Percentiles rank a stretch among this genome's conserved stretches.
Evolutionary conservation across 1,140 invertebrate species (phyloP).

Genomic region (Harpegnathos saltator): DNA sequence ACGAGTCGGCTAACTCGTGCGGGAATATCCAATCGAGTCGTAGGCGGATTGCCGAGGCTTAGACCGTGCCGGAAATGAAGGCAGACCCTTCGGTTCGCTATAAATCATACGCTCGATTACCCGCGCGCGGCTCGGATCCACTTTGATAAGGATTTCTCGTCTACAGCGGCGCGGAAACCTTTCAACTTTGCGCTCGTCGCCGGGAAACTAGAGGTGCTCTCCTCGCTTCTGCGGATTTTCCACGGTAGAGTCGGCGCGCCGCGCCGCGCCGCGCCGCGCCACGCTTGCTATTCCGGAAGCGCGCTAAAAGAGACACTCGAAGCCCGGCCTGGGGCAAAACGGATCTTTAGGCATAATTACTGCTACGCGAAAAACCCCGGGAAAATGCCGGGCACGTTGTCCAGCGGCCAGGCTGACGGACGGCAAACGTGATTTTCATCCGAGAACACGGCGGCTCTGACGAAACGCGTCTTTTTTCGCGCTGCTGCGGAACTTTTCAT

Average conservation of each 20-base stretch:
- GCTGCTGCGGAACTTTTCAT: conserved; percentile 37
- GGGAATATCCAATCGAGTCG: conserved; percentile 55
- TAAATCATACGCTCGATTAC: conserved; percentile 76
- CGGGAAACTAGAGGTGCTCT: conserved; percentile 44
- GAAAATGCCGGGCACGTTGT: conserved; percentile 65
- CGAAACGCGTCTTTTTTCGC: conserved; percentile 55
- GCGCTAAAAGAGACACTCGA: conserved; percentile 60
- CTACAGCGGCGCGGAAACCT: conserved; percentile 2
- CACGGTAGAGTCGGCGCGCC: neutral
- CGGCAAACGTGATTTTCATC: conserved; percentile 68
- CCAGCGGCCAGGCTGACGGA: conserved; percentile 45
- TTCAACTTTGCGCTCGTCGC: conserved; percentile 25
- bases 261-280: neutral
- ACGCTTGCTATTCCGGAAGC: conserved; percentile 54
- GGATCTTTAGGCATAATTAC: conserved; percentile 72
- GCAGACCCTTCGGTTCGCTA: conserved; percentile 61
- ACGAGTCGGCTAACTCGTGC: conserved; percentile 20
- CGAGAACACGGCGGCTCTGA: conserved; percentile 1
- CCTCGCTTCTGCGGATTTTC: conserved; percentile 15
- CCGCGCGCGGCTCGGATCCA: conserved; percentile 51
- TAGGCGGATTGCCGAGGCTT: conserved; percentile 47
- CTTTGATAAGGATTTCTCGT: conserved; percentile 65
- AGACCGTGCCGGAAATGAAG: conserved; percentile 68
- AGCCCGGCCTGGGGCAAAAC: conserved; percentile 28
- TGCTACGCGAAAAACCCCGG: conserved; percentile 51